Conservation (phyloP, 2,797 vertebrate genomes). For the Petrocephalus schoutedeni region DNA sequence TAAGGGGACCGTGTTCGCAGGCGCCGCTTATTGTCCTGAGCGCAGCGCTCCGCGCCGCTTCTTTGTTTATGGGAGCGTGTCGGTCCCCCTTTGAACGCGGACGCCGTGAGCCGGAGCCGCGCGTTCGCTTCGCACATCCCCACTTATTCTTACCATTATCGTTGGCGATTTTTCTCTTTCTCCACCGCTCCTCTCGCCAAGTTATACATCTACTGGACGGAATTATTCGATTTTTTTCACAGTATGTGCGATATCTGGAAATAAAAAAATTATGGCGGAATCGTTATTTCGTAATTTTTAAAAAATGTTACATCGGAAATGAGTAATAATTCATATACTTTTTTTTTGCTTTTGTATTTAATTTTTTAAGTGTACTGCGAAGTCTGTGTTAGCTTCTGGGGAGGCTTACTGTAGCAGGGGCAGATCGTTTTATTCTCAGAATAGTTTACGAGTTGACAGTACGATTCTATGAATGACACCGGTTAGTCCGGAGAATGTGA, state of each 20-base stretch:
- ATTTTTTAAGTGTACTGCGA: neutral
- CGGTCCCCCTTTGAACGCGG: conserved; percentile 29
- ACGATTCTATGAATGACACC: neutral
- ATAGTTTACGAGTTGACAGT: conserved; percentile 7
- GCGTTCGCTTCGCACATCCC: neutral
- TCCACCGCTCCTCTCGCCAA: neutral
- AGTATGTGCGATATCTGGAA: neutral
- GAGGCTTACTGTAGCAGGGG: neutral
- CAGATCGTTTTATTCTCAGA: neutral
- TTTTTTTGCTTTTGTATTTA: neutral
- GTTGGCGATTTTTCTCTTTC: neutral
- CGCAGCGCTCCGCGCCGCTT: conserved; percentile 35
- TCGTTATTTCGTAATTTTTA: neutral
- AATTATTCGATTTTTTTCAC: neutral
- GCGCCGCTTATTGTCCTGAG: conserved; percentile 14
- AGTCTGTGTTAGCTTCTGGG: neutral
- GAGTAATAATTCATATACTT: neutral
- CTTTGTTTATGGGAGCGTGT: conserved; percentile 45
- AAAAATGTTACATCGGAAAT: neutral
- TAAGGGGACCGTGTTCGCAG: neutral
- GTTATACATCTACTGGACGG: neutral
- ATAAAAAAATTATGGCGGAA: neutral
- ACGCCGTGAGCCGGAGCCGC: neutral
- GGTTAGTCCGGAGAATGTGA: neutral
- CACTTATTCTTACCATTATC: neutral